Base-by-base conservation (phyloP, 2,113 vertebrate genomes). In the Galemys pyrenaicus region DNA sequence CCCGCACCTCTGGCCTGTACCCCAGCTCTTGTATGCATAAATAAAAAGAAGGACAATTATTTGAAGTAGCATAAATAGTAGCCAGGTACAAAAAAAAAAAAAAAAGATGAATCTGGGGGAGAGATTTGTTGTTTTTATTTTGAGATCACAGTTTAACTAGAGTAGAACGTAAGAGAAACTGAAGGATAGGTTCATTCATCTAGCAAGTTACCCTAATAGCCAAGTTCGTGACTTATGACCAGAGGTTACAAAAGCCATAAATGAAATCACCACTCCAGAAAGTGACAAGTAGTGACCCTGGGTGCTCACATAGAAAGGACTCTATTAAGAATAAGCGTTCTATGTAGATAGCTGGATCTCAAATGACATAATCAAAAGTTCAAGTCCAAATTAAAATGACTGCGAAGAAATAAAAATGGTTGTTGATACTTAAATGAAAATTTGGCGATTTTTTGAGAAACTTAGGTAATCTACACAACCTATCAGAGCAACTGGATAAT, bases 1-100 rank as follows among this genome's bases (percentile, higher is more conserved):
- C n/a, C n/a, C n/a, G n/a, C n/a, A n/a, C n/a, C n/a, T n/a, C n/a
- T n/a, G n/a, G n/a, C n/a, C n/a, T n/a, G n/a, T n/a, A n/a, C n/a
- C n/a, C n/a, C n/a, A n/a, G n/a, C n/a, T n/a, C n/a, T n/a, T n/a
- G n/a, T n/a, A n/a, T n/a, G n/a, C n/a, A n/a, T n/a, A n/a, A n/a
- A n/a, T n/a, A n/a, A n/a, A n/a, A n/a, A n/a, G n/a, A n/a, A 98
- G 60, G 13, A 98, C 26, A 22, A 95, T 46, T 0, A 96, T 74
- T 78, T 99, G 98, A 30, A 99, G 96, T 20, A 97, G 2, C 35
- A 99, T 86, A 64, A 99, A 98, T 9, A 97, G 96, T 3, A 93
- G 89, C 99, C 99, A 99, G 0, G 98, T 98, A 68, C 97, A 95
- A 13, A 99, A 97, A 87, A 99, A 97, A 87, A 99, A 99, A 24